Conservation (phyloP, 2,113 vertebrate species). For the Capreolus pygargus region DNA sequence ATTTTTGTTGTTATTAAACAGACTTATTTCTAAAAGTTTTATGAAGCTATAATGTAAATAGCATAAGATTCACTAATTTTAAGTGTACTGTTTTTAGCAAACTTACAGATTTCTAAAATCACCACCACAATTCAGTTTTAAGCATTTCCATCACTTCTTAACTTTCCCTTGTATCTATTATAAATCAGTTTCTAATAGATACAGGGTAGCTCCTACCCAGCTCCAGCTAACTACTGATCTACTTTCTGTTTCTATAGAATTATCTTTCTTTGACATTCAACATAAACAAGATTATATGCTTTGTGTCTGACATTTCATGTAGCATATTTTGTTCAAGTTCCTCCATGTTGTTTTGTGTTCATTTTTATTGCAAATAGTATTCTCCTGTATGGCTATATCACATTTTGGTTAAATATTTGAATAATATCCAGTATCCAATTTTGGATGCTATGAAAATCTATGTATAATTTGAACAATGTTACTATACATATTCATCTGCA, state of each 20-base stretch:
- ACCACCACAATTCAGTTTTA: not conserved
- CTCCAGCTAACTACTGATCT: not conserved
- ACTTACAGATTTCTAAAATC: not conserved
- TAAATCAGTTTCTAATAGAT: not conserved
- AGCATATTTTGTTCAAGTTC: not conserved
- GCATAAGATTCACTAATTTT: not conserved
- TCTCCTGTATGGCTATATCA: not conserved
- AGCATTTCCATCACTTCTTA: not conserved
- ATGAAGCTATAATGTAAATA: not conserved
- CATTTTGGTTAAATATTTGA: not conserved
- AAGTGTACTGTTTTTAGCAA: not conserved
- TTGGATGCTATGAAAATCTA: not conserved
- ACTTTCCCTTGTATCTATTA: not conserved
- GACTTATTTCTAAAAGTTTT: not conserved
- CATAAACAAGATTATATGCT: not conserved
- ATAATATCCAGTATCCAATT: not conserved
- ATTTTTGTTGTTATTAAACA: not conserved
- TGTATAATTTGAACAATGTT: not conserved
- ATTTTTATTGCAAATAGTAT: not conserved
- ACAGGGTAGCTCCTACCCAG: not conserved
- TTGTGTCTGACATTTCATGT: not conserved
- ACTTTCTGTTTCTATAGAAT: not conserved
- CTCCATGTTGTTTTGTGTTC: not conserved
- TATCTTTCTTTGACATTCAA: not conserved
- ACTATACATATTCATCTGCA: not conserved